Evolutionary conservation across 2,113 vertebrate species (phyloP).

Genomic region (Notechis scutatus): DNA sequence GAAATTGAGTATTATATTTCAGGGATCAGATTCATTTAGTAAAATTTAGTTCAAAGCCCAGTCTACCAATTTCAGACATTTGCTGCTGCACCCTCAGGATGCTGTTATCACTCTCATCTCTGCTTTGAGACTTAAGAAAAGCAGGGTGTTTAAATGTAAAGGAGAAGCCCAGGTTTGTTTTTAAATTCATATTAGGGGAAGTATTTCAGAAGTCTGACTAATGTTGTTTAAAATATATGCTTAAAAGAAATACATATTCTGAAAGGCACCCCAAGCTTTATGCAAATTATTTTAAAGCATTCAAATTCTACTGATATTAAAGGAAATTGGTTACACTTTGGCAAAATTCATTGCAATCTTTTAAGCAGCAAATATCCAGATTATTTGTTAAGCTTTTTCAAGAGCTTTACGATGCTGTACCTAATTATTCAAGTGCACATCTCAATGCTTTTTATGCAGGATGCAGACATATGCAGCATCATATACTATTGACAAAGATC

Average conservation of each 20-base stretch:
- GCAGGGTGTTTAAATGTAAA: conserved; percentile 8
- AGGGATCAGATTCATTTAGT: conserved; percentile 23
- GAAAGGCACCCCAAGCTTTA: background rate
- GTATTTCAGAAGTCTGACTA: background rate
- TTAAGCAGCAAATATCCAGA: background rate
- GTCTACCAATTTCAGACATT: conserved; percentile 19
- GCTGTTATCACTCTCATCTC: background rate
- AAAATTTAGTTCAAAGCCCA: conserved; percentile 28
- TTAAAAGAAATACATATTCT: background rate
- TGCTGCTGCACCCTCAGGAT: conserved; percentile 10
- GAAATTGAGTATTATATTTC: background rate
- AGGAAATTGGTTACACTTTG: background rate
- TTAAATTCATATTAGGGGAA: background rate
- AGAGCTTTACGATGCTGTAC: background rate
- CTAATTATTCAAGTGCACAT: conserved; percentile 12
- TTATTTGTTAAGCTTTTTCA: conserved; percentile 15
- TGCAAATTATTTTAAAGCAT: background rate
- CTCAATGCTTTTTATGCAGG: conserved; percentile 20
- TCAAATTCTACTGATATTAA: background rate
- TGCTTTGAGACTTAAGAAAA: conserved; percentile 14
- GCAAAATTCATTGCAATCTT: background rate
- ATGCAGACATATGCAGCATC: background rate
- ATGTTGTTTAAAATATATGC: background rate
- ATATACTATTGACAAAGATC: background rate
- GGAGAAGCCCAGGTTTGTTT: background rate